Base-by-base conservation (phyloP, 2,113 vertebrate species). In the Hipposideros armiger region DNA sequence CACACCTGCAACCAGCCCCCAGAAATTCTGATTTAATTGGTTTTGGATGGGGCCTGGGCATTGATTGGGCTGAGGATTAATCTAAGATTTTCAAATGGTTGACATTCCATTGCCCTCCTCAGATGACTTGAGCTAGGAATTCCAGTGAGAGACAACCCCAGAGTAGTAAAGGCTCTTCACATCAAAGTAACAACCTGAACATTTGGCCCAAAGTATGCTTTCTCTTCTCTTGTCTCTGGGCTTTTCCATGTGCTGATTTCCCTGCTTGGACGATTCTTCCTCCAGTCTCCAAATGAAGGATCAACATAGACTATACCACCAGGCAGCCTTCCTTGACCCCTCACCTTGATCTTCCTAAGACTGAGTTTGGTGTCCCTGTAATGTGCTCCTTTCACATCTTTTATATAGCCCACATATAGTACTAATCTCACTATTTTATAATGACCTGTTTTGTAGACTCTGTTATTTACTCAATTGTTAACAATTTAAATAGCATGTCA, bases 81-180 rank as follows among this genome's bases (percentile, higher is more conserved):
- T 87, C 11, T 90, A 92, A 52, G 91, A 17, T 52, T 97, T 97
- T 89, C 30, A 94, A 70, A 88, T 95, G 77, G 89, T 92, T 93
- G 95, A 52, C 20, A 42, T 70, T 36, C 40, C 54, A 32, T 7
- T 50, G 11, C 32, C 20, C 36, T 40, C 26, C 45, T 64, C 28
- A 80, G 54, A 80, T 81, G 83, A 56, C 78, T 11, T 66, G 22
- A 20, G 3, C 62, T 67, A 72, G 74, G 42, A 67, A 80, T 90
- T 58, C 40, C 74, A 72, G 73, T 72, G 60, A 58, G 4, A 76
- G 42, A 89, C 0, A 47, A 47, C 19, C 15, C 32, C 36, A 70
- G 11, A 42, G 42, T 54, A 52, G 17, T 26, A 20, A 83, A 47
- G 14, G 36, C 6, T 47, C 47, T 72, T 50, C 32, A 54, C 36